Base-by-base conservation (phyloP, 2,113 vertebrate species). In the Sinocyclocheilus rhinocerous region DNA sequence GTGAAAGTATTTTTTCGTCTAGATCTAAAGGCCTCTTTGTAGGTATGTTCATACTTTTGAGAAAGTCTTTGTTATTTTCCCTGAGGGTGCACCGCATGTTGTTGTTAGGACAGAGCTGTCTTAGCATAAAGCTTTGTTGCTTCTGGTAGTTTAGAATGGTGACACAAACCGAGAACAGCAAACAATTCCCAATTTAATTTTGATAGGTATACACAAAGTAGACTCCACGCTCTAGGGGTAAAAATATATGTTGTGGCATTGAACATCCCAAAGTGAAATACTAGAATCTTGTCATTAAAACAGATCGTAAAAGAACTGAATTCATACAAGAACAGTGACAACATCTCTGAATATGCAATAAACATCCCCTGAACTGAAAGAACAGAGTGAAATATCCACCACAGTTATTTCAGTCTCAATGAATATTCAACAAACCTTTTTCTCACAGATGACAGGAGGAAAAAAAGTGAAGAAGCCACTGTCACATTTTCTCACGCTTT, bases 341-440 rank as follows among this genome's bases (percentile, higher is more conserved):
- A 55, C 48, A 80, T 80, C 55, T n/a, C 55, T 22, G 10, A 77
- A 33, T 57, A 59, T 80, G 77, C n/a, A 80, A 80, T 61, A 61
- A 55, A 55, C 50, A 77, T 18, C 26, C 15, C 15, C 6, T 13
- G 9, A 79, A 79, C 77, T 52, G 48, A 29, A 77, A 52, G 48
- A 29, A 57, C 76, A 78, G 76, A 33, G 24, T 55, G 24, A 78
- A 78, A 57, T 4, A 36, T 78, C 18, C 36, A 55, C 4, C 50
- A 15, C n/a, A 50, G 73, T 76, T 78, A 78, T 78, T 78, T 78
- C 73, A 76, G 45, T 76, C 73, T 1, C 45, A 1, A 24, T 76
- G 73, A 76, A 76, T 78, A 26, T 78, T 78, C 50, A 55, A 22
- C 76, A 78, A 15, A 29, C 24, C 24, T 77, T 77, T 76, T 55